These are phyloP conservation scores for Grapholita molesta DNA, from an alignment of 1,140 invertebrate genomes.

Conservation along the genomic window DNA sequence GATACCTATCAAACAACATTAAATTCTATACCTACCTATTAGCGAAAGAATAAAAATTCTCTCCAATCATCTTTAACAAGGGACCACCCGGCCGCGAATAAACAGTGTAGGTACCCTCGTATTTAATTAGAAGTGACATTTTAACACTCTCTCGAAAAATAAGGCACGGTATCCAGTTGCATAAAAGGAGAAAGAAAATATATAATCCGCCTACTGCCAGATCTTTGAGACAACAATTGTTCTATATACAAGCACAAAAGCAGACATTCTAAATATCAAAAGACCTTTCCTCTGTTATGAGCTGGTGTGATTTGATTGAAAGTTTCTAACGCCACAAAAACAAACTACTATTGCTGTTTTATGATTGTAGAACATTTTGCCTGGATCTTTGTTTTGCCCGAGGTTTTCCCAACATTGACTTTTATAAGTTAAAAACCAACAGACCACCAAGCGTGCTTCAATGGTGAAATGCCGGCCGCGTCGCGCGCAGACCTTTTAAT, in stretches of 20 bases:
- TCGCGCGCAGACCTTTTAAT: constrained; percentile 30
- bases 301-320: too few species aligned
- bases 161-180: neutral
- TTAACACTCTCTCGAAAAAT: neutral
- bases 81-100: neutral
- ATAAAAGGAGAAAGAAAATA: neutral
- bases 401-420: neutral
- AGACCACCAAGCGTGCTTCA: neutral
- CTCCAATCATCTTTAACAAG: neutral
- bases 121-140: neutral
- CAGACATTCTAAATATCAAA: too few species aligned
- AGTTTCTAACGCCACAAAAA: too few species aligned
- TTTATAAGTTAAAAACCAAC: neutral
- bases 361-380: neutral
- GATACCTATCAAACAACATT: neutral
- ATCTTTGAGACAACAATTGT: neutral
- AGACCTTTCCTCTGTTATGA: too few species aligned
- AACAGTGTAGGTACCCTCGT: too few species aligned
- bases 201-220: neutral
- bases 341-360: too few species aligned
- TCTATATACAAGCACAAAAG: too few species aligned
- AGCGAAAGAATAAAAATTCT: neutral
- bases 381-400: neutral
- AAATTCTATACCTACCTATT: neutral
- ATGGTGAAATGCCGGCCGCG: constrained; percentile 23